A percentile compares a stretch with the other conserved stretches of the same genome.
Evolutionary conservation across 2,888 invertebrate species (phyloP).

Genomic region (Fragum whitleyi): DNA sequence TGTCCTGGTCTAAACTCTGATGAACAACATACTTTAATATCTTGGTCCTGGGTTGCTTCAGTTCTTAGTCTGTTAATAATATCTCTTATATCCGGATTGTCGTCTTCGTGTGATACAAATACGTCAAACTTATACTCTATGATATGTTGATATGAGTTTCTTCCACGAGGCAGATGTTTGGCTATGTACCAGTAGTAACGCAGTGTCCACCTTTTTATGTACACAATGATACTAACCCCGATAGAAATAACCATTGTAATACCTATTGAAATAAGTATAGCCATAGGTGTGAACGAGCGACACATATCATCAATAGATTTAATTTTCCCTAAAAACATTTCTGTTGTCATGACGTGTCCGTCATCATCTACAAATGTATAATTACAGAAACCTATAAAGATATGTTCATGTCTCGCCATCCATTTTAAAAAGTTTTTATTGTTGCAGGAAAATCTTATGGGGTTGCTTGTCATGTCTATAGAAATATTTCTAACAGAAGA

Average conservation of each 20-base stretch:
- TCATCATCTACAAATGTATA: conserved; percentile 23
- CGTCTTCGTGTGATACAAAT: background rate
- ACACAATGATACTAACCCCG: conserved; percentile 33
- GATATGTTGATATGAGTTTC: background rate
- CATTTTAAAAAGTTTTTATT: conserved; percentile 28
- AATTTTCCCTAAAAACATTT: background rate
- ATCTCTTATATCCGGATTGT: background rate
- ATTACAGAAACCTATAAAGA: conserved; percentile 4
- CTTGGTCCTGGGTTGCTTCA: background rate
- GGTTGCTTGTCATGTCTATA: conserved; percentile 36
- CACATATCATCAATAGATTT: conserved; percentile 10
- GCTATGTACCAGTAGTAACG: background rate
- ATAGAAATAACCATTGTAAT: conserved; percentile 32
- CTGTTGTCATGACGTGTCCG: background rate
- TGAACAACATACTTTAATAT: background rate
- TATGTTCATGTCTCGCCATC: conserved; percentile 20
- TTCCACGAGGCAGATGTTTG: background rate
- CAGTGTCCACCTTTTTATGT: conserved; percentile 13
- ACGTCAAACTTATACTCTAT: background rate
- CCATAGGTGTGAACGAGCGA: background rate
- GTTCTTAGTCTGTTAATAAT: background rate
- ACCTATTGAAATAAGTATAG: conserved; percentile 9
- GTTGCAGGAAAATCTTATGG: conserved; percentile 15
- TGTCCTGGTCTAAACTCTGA: background rate
- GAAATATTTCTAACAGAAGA: background rate